Evolutionary conservation across 2,113 vertebrate genomes (phyloP).

Genomic region (Sorex fumeus): DNA sequence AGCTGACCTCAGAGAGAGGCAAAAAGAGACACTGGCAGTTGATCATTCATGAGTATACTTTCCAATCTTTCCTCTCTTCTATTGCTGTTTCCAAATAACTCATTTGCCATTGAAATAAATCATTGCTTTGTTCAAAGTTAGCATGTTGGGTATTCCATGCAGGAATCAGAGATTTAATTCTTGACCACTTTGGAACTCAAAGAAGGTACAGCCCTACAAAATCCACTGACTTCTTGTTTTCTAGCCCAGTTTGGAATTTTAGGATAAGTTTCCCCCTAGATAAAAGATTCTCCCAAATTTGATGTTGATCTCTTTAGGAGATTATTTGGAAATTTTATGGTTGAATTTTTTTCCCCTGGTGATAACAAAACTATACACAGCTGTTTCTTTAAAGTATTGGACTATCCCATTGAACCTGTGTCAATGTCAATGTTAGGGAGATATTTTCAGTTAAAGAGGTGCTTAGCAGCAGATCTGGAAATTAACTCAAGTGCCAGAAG

Average conservation of each 20-base stretch:
- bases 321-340: not conserved
- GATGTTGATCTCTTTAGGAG: not conserved
- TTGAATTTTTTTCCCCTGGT: not conserved
- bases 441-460: not conserved
- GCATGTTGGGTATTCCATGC: not conserved
- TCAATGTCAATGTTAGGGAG: not conserved
- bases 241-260: not conserved
- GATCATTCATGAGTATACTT: not conserved
- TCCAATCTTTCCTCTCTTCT: not conserved
- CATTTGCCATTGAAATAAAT: not conserved
- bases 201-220: not conserved
- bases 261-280: not conserved
- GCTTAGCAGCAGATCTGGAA: no score
- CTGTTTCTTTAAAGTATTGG: not conserved
- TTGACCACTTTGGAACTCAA: not conserved
- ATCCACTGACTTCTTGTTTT: not conserved
- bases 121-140: not conserved
- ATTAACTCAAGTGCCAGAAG: no score
- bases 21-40: no score
- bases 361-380: not conserved
- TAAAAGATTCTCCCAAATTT: not conserved
- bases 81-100: not conserved
- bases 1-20: no score
- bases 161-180: not conserved
- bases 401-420: no score